Percentiles rank a stretch among this genome's conserved stretches.
Evolutionary conservation across 2,888 invertebrate genomes (phyloP).

Genomic region (Pristionchus mayeri): DNA sequence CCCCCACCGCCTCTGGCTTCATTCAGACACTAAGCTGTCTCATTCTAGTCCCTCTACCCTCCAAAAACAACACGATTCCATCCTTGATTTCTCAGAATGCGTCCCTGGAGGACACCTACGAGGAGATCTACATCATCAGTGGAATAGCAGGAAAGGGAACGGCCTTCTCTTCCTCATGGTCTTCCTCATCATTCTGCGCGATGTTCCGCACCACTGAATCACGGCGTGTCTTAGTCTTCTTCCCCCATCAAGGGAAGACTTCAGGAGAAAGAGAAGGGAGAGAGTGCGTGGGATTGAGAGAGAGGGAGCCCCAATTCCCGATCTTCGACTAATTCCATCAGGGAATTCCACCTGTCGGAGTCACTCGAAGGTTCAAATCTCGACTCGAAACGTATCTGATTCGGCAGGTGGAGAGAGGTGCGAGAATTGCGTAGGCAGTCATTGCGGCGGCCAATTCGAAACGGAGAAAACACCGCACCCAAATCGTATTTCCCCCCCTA

Average conservation of each 20-base stretch:
- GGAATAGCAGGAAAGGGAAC: neutral
- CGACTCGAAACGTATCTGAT: neutral
- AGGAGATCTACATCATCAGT: neutral
- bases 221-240: too few species aligned
- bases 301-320: neutral
- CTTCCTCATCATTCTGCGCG: neutral
- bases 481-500: neutral
- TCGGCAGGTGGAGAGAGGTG: neutral
- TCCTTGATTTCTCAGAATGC: neutral
- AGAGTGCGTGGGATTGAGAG: too few species aligned
- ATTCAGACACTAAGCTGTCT: too few species aligned
- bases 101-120: neutral
- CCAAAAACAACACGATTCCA: neutral
- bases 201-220: neutral
- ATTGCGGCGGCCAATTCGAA: neutral
- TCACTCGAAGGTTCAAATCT: neutral
- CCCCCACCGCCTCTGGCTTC: neutral
- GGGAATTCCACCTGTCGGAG: neutral
- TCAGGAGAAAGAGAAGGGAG: too few species aligned
- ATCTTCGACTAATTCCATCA: neutral
- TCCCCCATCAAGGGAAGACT: too few species aligned
- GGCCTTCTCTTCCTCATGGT: neutral
- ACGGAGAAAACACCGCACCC: constrained; percentile 1
- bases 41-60: too few species aligned
- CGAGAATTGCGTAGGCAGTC: neutral